Conservation (phyloP, 1,140 invertebrate genomes). For the Contarinia nasturtii region DNA sequence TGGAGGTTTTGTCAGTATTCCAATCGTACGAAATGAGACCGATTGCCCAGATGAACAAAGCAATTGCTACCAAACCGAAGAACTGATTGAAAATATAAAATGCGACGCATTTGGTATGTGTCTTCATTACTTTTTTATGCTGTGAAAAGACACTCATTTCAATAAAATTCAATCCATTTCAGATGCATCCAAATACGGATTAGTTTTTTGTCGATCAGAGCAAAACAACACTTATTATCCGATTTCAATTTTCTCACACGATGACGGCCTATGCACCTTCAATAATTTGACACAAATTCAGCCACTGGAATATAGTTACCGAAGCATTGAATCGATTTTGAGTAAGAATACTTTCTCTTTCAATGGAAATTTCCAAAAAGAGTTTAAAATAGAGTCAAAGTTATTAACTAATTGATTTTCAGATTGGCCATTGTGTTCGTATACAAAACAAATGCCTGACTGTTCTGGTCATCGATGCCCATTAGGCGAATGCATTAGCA, state of each 20-base stretch:
- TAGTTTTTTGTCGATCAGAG: background rate
- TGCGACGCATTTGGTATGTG: background rate
- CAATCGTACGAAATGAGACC: too few relatives aligned
- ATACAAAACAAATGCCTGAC: conserved; percentile 6
- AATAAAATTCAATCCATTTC: background rate
- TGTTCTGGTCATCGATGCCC: conserved; percentile 38
- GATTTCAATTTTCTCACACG: too few relatives aligned
- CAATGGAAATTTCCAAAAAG: too few relatives aligned
- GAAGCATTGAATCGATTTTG: background rate
- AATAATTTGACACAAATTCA: too few relatives aligned
- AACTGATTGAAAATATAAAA: background rate
- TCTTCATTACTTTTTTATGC: too few relatives aligned
- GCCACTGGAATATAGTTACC: too few relatives aligned
- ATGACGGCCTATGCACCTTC: too few relatives aligned
- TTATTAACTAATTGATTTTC: background rate
- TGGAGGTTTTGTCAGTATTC: too few relatives aligned
- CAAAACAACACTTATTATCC: background rate
- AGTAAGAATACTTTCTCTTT: too few relatives aligned
- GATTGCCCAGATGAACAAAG: too few relatives aligned
- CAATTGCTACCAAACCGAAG: background rate
- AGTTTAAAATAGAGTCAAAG: too few relatives aligned
- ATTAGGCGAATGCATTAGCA: conserved; percentile 45
- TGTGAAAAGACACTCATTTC: background rate
- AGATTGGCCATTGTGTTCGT: background rate
- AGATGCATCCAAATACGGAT: background rate